phyloP scores from a whole-genome alignment of 2,113 vertebrate genomes.

The Halichoerus grypus region DNA sequence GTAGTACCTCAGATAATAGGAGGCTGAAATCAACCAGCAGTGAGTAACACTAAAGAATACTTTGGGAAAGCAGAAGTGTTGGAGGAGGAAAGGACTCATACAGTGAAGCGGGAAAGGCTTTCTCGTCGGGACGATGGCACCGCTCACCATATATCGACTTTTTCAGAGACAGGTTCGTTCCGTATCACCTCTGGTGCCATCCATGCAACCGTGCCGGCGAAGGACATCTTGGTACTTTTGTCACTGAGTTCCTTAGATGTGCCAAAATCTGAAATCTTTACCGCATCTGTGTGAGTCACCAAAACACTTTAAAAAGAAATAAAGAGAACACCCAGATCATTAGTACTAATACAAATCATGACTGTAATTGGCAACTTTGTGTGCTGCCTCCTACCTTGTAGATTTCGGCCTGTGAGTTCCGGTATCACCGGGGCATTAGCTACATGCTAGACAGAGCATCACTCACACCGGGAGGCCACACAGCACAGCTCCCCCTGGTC shows the following conservation, averaged over 20 bases:
- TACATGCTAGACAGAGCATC: background rate
- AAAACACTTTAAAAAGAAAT: constrained; percentile 91
- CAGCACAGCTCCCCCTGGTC: background rate
- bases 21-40: background rate
- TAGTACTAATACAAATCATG: constrained; percentile 20
- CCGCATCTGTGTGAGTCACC: constrained; percentile 96
- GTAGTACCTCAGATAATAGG: background rate
- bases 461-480: background rate
- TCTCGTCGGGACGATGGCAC: fast-evolving
- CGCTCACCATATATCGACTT: constrained; percentile 99
- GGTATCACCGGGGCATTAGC: background rate
- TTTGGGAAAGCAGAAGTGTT: background rate
- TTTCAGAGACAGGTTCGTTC: constrained; percentile 98
- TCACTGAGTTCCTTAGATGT: constrained; percentile 99
- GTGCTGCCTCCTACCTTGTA: background rate
- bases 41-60: background rate
- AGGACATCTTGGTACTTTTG: constrained; percentile 99
- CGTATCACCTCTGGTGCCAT: constrained; percentile 99
- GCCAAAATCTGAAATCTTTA: constrained; percentile 99
- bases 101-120: background rate
- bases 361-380: background rate
- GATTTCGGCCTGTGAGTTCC: background rate
- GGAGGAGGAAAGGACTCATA: background rate
- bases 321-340: constrained; percentile 44
- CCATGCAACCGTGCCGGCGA: constrained; percentile 98